phyloP scores from a whole-genome alignment of 1,140 invertebrate species.

The Drosophila lowei region DNA sequence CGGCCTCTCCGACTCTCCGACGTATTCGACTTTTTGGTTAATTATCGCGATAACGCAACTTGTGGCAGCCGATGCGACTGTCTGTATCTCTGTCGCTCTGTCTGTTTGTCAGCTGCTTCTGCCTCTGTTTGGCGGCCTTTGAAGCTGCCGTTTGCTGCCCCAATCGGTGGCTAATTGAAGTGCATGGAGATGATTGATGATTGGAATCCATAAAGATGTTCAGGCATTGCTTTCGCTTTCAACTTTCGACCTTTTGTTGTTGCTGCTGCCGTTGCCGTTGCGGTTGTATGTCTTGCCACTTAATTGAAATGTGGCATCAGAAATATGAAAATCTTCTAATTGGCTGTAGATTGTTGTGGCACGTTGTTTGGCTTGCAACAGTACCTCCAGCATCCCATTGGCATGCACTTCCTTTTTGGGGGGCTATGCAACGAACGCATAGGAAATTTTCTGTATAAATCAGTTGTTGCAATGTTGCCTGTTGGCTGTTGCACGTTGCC shows the following conservation, averaged over 20 bases:
- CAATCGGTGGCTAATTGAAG: conserved; percentile 38
- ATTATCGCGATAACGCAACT: conserved; percentile 67
- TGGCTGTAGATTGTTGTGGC: conserved; percentile 60
- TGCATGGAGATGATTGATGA: conserved; percentile 43
- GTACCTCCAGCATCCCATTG: conserved; percentile 11
- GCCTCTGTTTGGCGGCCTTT: conserved; percentile 35
- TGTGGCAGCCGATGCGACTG: conserved; percentile 27
- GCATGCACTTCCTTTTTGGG: conserved; percentile 80
- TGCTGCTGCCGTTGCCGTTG: not conserved
- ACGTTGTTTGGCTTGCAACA: conserved; percentile 74
- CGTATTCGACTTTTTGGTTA: conserved; percentile 48
- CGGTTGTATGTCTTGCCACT: not conserved
- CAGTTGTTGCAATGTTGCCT: conserved; percentile 62
- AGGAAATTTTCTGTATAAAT: conserved; percentile 81
- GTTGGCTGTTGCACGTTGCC: conserved; percentile 54
- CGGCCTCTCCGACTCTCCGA: conserved; percentile 4
- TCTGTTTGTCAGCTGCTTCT: conserved; percentile 21
- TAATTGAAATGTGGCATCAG: conserved; percentile 67
- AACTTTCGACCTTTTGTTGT: conserved; percentile 30
- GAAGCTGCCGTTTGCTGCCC: conserved; percentile 30
- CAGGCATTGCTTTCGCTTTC: not conserved
- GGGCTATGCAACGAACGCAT: conserved; percentile 50
- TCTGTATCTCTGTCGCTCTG: conserved; percentile 2
- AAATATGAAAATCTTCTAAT: conserved; percentile 78
- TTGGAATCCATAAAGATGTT: conserved; percentile 34